phyloP scores from a whole-genome alignment of 1,140 invertebrate genomes.

The Eubasilissa regina region DNA sequence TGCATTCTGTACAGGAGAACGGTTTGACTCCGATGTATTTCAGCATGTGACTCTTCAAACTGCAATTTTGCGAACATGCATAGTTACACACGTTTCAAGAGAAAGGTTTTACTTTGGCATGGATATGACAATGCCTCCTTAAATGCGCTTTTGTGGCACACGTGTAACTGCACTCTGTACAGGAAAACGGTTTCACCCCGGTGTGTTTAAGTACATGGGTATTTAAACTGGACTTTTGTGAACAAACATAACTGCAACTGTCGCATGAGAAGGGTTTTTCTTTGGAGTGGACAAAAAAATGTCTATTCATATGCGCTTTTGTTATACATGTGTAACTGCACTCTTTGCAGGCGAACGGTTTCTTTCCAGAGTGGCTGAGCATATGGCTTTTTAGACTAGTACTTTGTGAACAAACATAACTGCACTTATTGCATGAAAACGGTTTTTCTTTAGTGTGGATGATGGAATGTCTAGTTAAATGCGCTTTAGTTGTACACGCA shows the following conservation, averaged over 20 bases:
- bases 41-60: constrained; percentile 14
- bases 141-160: no score
- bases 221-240: neutral
- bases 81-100: neutral
- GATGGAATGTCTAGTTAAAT: neutral
- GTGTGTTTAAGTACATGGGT: neutral
- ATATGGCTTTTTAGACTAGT: constrained; percentile 9
- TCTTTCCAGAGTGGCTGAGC: constrained; percentile 11
- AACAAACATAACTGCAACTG: constrained; percentile 9
- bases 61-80: neutral
- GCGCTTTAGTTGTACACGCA: neutral
- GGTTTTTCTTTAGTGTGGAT: neutral
- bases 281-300: neutral
- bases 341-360: neutral
- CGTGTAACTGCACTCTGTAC: no score
- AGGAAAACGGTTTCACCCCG: neutral
- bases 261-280: constrained; percentile 32
- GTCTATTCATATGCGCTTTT: constrained; percentile 2
- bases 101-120: no score
- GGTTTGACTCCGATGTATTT: neutral
- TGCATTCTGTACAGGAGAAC: neutral
- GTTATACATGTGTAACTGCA: constrained; percentile 19
- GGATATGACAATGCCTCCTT: no score
- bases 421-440: neutral
- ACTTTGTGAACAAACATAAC: neutral